Evolutionary conservation across 2,797 vertebrate genomes (phyloP).

Genomic region (Sebastes nivosus): DNA sequence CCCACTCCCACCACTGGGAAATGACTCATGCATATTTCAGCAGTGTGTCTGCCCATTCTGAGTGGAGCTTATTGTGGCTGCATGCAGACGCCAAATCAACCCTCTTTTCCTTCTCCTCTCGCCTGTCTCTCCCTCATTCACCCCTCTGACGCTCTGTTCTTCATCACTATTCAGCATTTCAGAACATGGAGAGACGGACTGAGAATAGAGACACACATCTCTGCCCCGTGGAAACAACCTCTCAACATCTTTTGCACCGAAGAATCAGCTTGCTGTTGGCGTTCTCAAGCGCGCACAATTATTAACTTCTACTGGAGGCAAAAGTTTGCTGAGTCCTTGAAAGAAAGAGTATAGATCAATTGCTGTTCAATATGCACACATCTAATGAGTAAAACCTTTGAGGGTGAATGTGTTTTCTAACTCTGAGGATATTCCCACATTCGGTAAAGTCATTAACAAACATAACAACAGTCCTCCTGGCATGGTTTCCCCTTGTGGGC

Average conservation of each 20-base stretch:
- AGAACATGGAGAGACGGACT: constrained; percentile 12
- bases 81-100: constrained; percentile 69
- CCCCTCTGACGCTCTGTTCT: constrained; percentile 28
- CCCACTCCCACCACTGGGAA: constrained; percentile 55
- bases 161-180: constrained; percentile 50
- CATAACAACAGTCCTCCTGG: constrained; percentile 36
- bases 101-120: constrained; percentile 36
- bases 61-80: constrained; percentile 75
- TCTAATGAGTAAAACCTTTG: constrained; percentile 55
- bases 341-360: constrained; percentile 45
- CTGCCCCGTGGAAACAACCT: constrained; percentile 27
- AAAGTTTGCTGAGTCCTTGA: constrained; percentile 52
- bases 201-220: constrained; percentile 17
- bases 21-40: constrained; percentile 82
- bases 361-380: constrained; percentile 58
- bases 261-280: not conserved
- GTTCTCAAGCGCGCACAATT: constrained; percentile 17
- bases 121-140: constrained; percentile 44
- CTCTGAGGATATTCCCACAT: constrained; percentile 51
- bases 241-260: not conserved
- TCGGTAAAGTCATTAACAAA: constrained; percentile 62
- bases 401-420: constrained; percentile 48
- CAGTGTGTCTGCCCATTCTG: constrained; percentile 69
- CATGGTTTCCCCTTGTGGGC: constrained; percentile 27
- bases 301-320: constrained; percentile 31